Base-by-base conservation (phyloP, 2,888 invertebrate species). In the Xestia ashworthii region DNA sequence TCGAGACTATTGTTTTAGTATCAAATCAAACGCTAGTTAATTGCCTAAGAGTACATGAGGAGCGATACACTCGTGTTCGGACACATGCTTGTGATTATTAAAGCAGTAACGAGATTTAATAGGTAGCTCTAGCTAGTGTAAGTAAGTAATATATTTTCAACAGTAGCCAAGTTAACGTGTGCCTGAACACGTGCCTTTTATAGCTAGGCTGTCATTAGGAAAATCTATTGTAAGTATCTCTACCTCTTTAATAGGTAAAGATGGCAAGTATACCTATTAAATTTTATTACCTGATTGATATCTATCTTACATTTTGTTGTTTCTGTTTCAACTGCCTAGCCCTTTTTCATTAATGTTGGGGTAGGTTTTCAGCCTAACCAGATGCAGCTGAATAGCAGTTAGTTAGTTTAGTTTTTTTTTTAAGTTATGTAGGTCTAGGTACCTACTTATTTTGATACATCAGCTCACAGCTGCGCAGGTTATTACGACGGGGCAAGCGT, bases 131-230 rank as follows among this genome's bases (percentile, higher is more conserved):
- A 65, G n/a, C 50, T 80, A 65, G n/a, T n/a, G n/a, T n/a, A n/a
- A n/a, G n/a, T n/a, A n/a, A n/a, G 62, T 80, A 70, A 71, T 85
- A 82, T 69, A 69, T 82, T 85, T 86, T 83, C 68, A 82, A 82
- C 53, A 71, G 83, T 55, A 69, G 72, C 58, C 19, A 62, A 66
- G 74, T 66, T 48, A 71, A 44, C 74, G 44, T 83, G 83, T 86
- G 83, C 6, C 25, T 64, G 60, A 41, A 71, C 83, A 84, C 87
- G 87, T 86, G 83, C 70, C 58, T 60, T 71, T 82, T 66, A 74
- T 72, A 78, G 69, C 53, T 69, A 64, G 71, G 50, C 67, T 64
- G 60, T 82, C 82, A 85, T 74, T 62, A 85, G 55, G 69, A 66
- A 71, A 71, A 83, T 72, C 65, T 82, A 74, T 66, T 66, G 60